Evolutionary conservation across 2,797 vertebrate species (phyloP), one percentile per base, ranked within the genome.

Genomic region (Erethizon dorsatum): DNA sequence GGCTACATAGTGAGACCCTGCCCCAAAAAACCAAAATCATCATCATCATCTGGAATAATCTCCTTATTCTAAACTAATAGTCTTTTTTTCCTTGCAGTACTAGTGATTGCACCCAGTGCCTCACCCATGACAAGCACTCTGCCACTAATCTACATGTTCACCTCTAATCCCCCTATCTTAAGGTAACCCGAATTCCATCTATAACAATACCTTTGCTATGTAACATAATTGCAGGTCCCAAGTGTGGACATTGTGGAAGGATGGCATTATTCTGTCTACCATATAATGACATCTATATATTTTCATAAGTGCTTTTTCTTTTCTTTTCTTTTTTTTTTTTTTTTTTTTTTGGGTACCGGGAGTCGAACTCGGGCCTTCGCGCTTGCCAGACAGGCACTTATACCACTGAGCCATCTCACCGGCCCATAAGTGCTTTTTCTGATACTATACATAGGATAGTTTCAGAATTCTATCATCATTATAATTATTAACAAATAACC

Each of bases 101-200:
- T 47, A 24, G 11, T 26, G 71, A 75, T 45, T 28, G 22, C 28
- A 47, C 13, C 41, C 45, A 47, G 26, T 47, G 45, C 45, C 45
- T 50, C 45, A 28, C 13, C 13, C 45, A 15, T 47, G 24, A 75
- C 24, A 75, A 75, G 26, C 41, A 75, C 13, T 47, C 41, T 47
- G 31, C 24, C 13, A 14, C 41, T 28, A 6, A 75, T 75, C 12
- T 31, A 14, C 26, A 47, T 26, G 45, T 47, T 10, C 24, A 75
- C 24, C 24, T 47, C 45, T 47, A 63, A 80, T 73, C 26, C 33
- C 24, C 24, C 33, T 78, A 33, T 33, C 28, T 57, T 63, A 69
- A 83, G 37, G 82, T 41, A 69, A 80, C n/a, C n/a, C 82, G 41
- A 75, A 85, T 67, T 59, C 65, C 10, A 82, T 91, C 59, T 92